phyloP scores from a whole-genome alignment of 2,797 vertebrate species.

The Thaleichthys pacificus region DNA sequence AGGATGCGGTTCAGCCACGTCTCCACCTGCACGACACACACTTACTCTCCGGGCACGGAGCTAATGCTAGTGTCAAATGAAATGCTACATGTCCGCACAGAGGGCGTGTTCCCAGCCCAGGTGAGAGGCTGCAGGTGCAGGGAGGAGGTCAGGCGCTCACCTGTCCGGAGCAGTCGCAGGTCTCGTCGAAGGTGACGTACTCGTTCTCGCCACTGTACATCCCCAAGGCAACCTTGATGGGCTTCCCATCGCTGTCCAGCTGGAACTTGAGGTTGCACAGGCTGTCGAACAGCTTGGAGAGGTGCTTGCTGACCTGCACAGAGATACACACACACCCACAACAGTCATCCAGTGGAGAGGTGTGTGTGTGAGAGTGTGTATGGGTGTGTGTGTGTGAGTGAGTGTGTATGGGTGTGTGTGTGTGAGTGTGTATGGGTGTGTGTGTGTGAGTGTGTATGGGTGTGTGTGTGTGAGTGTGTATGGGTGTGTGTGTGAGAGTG shows the following conservation, averaged over 20 bases:
- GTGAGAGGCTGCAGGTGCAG: background rate
- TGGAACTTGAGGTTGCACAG: conserved; percentile 78
- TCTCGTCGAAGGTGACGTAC: conserved; percentile 75
- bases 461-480: no score
- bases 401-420: no score
- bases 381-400: no score
- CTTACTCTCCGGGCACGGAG: background rate
- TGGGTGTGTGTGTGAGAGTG: no score
- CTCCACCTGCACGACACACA: conserved; percentile 69
- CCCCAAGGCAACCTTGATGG: conserved; percentile 71
- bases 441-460: no score
- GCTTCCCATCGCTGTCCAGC: conserved; percentile 57
- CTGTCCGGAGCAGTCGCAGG: conserved; percentile 80
- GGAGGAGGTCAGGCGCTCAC: conserved; percentile 43
- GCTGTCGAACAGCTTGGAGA: conserved; percentile 82
- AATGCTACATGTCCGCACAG: background rate
- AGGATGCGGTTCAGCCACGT: conserved; percentile 75
- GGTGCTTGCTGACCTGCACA: conserved; percentile 76
- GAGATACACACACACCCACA: no score
- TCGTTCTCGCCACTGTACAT: conserved; percentile 83
- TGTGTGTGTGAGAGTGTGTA: no score
- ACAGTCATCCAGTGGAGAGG: no score
- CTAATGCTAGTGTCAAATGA: no score
- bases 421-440: no score
- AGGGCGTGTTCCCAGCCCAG: background rate